These are phyloP conservation scores for Halesus radiatus DNA, from an alignment of 1,140 invertebrate species.

Conservation along the genomic window DNA sequence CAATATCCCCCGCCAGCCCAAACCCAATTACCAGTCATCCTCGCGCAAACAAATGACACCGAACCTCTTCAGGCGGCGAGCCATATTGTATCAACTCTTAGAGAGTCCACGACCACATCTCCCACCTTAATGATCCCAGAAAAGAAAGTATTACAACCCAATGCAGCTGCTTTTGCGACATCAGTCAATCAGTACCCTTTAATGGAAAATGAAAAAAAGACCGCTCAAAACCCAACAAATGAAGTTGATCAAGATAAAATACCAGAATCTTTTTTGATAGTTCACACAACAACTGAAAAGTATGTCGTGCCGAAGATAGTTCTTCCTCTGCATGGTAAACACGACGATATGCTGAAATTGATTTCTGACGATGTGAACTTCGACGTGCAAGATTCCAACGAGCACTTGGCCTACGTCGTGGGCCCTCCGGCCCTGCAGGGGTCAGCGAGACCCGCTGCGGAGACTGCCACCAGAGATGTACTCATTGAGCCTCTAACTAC, in stretches of 20 bases:
- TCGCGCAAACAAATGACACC: background rate
- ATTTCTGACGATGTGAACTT: constrained; percentile 55
- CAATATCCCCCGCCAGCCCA: constrained; percentile 26
- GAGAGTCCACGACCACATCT: background rate
- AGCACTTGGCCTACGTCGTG: constrained; percentile 47
- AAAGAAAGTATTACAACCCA: constrained; percentile 11
- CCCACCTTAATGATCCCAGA: constrained; percentile 20
- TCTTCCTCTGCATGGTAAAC: constrained; percentile 45
- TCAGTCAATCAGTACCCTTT: constrained; percentile 52
- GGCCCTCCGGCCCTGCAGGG: constrained; percentile 26
- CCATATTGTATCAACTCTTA: background rate
- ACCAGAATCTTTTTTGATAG: constrained; percentile 51
- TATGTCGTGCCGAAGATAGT: constrained; percentile 40
- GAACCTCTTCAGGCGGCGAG: background rate
- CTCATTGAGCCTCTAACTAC: constrained; percentile 15
- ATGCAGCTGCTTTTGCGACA: constrained; percentile 46
- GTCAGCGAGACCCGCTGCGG: background rate
- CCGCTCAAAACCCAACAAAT: constrained; percentile 33
- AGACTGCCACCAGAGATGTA: constrained; percentile 37
- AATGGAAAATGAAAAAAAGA: constrained; percentile 11
- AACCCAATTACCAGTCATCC: constrained; percentile 15
- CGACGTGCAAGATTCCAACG: constrained; percentile 52
- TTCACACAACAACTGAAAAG: constrained; percentile 36
- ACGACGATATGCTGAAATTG: constrained; percentile 53
- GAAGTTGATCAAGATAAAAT: constrained; percentile 41